Evolutionary conservation across 1,140 invertebrate genomes (phyloP).

Genomic region (Glossosoma conforme): DNA sequence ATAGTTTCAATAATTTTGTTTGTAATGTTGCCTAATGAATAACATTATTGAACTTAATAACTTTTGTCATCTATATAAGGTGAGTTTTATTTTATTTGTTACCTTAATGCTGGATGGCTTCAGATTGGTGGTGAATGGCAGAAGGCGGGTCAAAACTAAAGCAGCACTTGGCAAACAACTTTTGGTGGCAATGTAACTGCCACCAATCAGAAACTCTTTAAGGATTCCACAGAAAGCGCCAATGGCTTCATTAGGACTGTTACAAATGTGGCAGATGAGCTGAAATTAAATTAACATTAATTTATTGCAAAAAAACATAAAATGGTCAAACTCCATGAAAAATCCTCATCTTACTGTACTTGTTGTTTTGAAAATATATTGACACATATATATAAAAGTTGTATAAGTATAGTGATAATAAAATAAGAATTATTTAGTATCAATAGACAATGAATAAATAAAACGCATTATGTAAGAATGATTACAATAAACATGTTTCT

Average conservation of each 20-base stretch:
- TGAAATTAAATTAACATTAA: too few species aligned
- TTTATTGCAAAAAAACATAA: too few species aligned
- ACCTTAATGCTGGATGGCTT: constrained; percentile 43
- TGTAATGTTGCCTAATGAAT: neutral
- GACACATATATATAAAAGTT: too few species aligned
- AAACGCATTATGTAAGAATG: too few species aligned
- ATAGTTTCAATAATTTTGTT: too few species aligned
- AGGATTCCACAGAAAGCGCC: constrained; percentile 55
- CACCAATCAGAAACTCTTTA: constrained; percentile 72
- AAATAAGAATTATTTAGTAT: too few species aligned
- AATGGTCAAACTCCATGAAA: too few species aligned
- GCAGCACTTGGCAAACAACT: constrained; percentile 67
- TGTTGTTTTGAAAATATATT: too few species aligned
- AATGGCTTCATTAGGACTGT: constrained; percentile 36
- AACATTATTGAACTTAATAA: neutral
- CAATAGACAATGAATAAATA: constrained; percentile 6
- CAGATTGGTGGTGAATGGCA: constrained; percentile 64
- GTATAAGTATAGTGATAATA: too few species aligned
- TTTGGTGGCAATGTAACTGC: constrained; percentile 64
- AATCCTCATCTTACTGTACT: too few species aligned
- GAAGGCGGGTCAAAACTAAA: constrained; percentile 56
- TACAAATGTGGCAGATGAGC: constrained; percentile 42
- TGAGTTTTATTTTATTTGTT: neutral
- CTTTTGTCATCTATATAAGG: neutral
- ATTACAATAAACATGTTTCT: too few species aligned